These are phyloP conservation scores for Lacerta agilis DNA, from an alignment of 2,797 vertebrate species.

Conservation along the genomic window DNA sequence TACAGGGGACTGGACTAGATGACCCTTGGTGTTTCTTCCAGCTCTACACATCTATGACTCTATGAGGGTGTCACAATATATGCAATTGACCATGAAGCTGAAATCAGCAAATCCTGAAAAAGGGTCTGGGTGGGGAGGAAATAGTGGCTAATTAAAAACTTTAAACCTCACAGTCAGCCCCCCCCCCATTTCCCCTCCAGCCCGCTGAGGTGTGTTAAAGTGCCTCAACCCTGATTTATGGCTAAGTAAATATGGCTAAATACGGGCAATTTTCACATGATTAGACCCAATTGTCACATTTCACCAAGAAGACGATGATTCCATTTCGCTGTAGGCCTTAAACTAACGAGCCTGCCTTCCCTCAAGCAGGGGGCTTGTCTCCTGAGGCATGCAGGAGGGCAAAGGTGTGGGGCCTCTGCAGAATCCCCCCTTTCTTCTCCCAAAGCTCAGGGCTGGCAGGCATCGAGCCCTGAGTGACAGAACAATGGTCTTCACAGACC, in stretches of 20 bases:
- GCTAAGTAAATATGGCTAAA: slow-evolving; percentile 3
- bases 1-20: too few species aligned
- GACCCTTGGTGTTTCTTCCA: too few species aligned
- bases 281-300: slow-evolving; percentile 1
- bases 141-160: neutral
- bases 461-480: neutral
- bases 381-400: neutral
- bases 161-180: neutral
- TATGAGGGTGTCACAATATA: too few species aligned
- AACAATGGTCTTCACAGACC: neutral
- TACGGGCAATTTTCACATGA: slow-evolving; percentile 5
- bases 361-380: neutral
- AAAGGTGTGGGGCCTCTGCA: neutral
- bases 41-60: too few species aligned
- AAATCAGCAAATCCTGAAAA: neutral
- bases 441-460: neutral
- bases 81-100: neutral
- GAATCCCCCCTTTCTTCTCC: neutral
- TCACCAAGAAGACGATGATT: neutral
- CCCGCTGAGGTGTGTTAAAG: neutral
- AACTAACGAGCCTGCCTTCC: neutral
- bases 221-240: slow-evolving; percentile 5
- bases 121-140: neutral
- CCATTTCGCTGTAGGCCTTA: neutral
- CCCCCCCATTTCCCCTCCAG: too few species aligned